Base-by-base conservation (phyloP, 1,140 invertebrate genomes). In the Lordiphosa stackelbergi region DNA sequence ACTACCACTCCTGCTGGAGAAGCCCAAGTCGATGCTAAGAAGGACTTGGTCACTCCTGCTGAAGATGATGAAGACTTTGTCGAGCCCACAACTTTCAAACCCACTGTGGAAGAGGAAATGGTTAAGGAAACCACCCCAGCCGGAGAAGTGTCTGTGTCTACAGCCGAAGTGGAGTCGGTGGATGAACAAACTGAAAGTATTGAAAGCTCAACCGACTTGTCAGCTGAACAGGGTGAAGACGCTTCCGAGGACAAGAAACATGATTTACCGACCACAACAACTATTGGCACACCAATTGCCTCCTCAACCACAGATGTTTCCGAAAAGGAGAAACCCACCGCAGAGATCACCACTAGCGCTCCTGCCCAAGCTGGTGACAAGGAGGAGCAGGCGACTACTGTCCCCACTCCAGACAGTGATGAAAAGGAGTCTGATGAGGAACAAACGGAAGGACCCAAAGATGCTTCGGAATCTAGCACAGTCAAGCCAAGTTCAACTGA, bases 121-220 rank as follows among this genome's bases (percentile, higher is more conserved):
- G 19, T 42, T 42, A 72, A 64, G 47, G 9, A 34, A 9, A 66
- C 58, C 5, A 73, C 78, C 7, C 61, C 69, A 5, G 43, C 24
- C 4, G 24, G 22, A 34, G 36, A 60, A 43, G 19, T 34, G 2
- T 34, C 52, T 11, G 43, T 11, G 31, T 45, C 43, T 28, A 1
- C 6, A 7, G 24, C n/a, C 5, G 46, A 63, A 7, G 40, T 52
- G 11, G 56, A 52, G 42, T 19, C 69, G 19, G 46, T 61, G 34
- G 75, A 46, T 5, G 38, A 55, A 4, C 19, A 57, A 7, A 48
- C 74, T 4, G 47, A 42, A 41, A 16, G 1, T 19, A n/a, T 24
- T 10, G 63, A 69, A 22, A 54, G 22, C 2, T 56, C 74, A 3
- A 73, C 64, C 19, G 69, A 66, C 7, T 16, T 68, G 35, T 56